Percentiles rank a stretch among this genome's conserved stretches.
phyloP scores from a whole-genome alignment of 2,113 vertebrate genomes.

The Strigops habroptila region DNA sequence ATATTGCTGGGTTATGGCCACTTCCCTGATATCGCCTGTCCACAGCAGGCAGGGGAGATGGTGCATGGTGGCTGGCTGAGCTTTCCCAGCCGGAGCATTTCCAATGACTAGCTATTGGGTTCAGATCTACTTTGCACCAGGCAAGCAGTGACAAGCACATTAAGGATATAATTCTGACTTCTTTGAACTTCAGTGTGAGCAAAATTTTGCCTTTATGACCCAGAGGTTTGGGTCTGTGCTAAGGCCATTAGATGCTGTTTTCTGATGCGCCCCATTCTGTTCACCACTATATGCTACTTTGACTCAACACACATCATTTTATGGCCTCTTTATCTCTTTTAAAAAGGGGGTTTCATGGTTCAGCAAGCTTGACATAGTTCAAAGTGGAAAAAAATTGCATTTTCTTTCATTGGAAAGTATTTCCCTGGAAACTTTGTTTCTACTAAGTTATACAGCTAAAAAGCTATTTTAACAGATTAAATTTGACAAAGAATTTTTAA shows the following conservation, averaged over 20 bases:
- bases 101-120: not conserved
- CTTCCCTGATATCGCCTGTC: not conserved
- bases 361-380: not conserved
- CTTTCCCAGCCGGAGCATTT: not conserved
- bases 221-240: not conserved
- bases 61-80: not conserved
- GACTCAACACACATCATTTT: rapidly evolving
- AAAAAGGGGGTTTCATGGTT: not conserved
- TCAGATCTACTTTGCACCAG: not conserved
- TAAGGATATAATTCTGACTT: not conserved
- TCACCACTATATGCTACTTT: not conserved
- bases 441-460: not conserved
- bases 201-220: not conserved
- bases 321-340: not conserved
- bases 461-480: not conserved
- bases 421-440: not conserved
- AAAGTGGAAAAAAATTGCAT: not conserved
- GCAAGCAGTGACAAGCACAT: not conserved
- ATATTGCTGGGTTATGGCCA: not conserved
- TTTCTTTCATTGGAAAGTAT: not conserved
- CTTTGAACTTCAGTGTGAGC: not conserved
- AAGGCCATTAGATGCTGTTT: not conserved
- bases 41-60: not conserved
- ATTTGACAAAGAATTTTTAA: not conserved
- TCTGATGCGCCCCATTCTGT: not conserved